Conservation (phyloP, 2,888 invertebrate species). For the Agrochola macilenta region DNA sequence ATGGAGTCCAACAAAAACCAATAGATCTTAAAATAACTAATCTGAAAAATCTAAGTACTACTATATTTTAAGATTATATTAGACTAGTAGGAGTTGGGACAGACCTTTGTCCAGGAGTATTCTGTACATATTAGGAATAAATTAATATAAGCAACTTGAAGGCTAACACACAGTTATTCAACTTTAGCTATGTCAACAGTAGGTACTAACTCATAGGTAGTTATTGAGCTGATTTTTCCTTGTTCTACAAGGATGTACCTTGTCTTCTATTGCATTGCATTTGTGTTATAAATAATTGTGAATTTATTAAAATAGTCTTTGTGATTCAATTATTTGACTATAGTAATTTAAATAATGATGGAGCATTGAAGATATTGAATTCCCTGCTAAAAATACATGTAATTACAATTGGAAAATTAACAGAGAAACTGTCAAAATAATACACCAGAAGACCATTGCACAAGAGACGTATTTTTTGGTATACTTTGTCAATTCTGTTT, state of each 20-base stretch:
- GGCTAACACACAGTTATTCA: background rate
- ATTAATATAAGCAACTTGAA: conserved; percentile 1
- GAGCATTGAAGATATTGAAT: background rate
- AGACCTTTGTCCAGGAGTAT: background rate
- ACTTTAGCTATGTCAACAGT: background rate
- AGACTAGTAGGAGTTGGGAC: background rate
- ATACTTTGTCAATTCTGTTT: conserved; percentile 7
- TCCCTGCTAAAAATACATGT: background rate
- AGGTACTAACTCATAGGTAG: conserved; percentile 8
- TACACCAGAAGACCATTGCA: background rate
- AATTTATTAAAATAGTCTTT: background rate
- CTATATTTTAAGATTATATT: background rate
- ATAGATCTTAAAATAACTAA: background rate
- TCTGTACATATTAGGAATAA: background rate
- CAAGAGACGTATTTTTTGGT: background rate
- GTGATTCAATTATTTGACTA: background rate
- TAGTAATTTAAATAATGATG: background rate
- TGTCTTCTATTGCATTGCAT: conserved; percentile 1
- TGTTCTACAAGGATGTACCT: conserved; percentile 17
- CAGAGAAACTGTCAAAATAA: background rate
- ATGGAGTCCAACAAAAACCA: background rate
- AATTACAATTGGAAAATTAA: conserved; percentile 6
- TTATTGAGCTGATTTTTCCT: conserved; percentile 45
- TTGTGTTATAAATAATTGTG: background rate
- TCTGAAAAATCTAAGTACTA: background rate